Conservation (phyloP, 2,113 vertebrate genomes). For the Cololabis saira region DNA sequence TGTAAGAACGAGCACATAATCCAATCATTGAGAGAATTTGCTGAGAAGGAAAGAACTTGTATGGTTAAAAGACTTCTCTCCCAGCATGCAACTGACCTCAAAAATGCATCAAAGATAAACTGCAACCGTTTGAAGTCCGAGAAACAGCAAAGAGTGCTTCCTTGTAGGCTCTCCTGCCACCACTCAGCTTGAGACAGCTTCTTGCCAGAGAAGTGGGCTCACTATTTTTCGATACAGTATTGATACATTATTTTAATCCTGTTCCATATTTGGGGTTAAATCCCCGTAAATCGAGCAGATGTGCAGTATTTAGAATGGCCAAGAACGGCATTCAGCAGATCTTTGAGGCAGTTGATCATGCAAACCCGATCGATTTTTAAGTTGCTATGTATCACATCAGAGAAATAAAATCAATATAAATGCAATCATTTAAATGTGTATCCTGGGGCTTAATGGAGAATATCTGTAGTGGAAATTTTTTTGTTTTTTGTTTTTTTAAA, state of each 20-base stretch:
- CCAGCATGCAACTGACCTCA: conserved; percentile 21
- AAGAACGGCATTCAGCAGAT: conserved; percentile 4
- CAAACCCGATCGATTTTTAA: conserved; percentile 8
- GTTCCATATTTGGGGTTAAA: not conserved
- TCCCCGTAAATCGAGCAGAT: conserved; percentile 6
- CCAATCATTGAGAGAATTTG: conserved; percentile 11
- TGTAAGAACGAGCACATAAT: not conserved
- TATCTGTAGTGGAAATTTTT: conserved; percentile 2
- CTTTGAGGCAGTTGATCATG: not conserved
- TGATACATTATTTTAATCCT: conserved; percentile 1
- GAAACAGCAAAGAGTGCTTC: conserved; percentile 26
- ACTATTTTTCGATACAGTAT: conserved; percentile 14
- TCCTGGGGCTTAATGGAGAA: not conserved
- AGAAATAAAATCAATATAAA: conserved; percentile 7
- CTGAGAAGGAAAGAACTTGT: not conserved
- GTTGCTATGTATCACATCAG: not conserved
- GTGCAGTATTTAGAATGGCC: not conserved
- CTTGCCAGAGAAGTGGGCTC: not conserved
- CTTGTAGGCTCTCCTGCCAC: conserved; percentile 17
- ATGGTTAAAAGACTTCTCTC: conserved; percentile 2
- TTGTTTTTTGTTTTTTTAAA: too few relatives aligned
- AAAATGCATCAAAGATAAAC: conserved; percentile 46
- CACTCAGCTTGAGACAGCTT: not conserved
- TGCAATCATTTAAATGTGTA: conserved; percentile 2
- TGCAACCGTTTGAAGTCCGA: conserved; percentile 44